These are phyloP conservation scores for Plemyria rubiginata DNA, from an alignment of 2,888 invertebrate species.

Conservation along the genomic window DNA sequence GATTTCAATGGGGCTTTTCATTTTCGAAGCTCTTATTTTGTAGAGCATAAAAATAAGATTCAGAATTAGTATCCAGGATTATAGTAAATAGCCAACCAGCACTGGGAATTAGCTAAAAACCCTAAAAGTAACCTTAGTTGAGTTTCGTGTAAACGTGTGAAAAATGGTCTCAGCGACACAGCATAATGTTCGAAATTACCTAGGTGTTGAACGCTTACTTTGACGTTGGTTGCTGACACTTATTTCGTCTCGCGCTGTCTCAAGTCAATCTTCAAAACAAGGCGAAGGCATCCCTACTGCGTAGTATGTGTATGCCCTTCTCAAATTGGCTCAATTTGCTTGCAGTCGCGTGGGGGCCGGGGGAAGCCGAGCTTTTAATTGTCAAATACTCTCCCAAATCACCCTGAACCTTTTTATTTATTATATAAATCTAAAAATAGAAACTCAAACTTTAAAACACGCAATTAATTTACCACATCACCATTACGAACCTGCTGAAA, in stretches of 20 bases:
- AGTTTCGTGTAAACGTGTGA: too few relatives aligned
- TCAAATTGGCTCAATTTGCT: slow-evolving; percentile 70
- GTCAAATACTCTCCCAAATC: slow-evolving; percentile 45
- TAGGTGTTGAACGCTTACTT: background rate
- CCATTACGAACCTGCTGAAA: background rate
- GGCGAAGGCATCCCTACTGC: slow-evolving; percentile 13
- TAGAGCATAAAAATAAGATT: too few relatives aligned
- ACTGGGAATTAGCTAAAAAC: too few relatives aligned
- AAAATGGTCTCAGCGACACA: too few relatives aligned
- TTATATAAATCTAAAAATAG: background rate
- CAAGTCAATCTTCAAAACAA: background rate
- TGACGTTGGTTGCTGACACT: too few relatives aligned
- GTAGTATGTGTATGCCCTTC: slow-evolving; percentile 46
- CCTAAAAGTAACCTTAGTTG: too few relatives aligned
- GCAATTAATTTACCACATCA: background rate
- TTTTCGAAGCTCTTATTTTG: too few relatives aligned
- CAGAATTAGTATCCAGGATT: too few relatives aligned
- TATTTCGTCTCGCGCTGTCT: background rate
- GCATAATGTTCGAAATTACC: background rate
- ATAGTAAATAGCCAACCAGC: too few relatives aligned
- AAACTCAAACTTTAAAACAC: background rate
- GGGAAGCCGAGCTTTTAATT: slow-evolving; percentile 41
- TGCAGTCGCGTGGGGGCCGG: slow-evolving; percentile 37
- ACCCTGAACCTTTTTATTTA: slow-evolving; percentile 13
- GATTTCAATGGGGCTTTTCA: too few relatives aligned